Evolutionary conservation across 2,797 vertebrate genomes (phyloP), one percentile per base, ranked within the genome.

Genomic region (Pogoniulus pusillus): DNA sequence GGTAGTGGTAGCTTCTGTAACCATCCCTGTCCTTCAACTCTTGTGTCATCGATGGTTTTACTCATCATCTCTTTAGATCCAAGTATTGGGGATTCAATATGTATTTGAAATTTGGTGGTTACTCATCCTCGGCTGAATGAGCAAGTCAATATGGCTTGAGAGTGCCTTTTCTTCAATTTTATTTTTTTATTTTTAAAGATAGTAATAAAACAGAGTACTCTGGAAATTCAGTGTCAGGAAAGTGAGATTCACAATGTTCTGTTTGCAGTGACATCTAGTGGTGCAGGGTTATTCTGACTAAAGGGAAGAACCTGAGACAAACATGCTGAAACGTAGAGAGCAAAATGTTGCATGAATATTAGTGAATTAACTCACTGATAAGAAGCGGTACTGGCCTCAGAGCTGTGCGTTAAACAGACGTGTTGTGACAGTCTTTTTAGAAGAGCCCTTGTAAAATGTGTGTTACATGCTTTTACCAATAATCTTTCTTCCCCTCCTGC

Each of bases 201-300:
- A 41, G 3, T 51, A 43, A 30, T 45, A 18, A 43, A 79, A 57
- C 34, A 27, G 45, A 23, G 8, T 30, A 7, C 11, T 73, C 76
- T 69, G 70, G 76, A 87, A 85, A 79, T 74, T 32, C n/a, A 37
- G 37, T 53, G 6, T 24, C 62, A 47, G 39, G 45, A 68, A 54
- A 6, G 45, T 45, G 35, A 3, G 8, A 53, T n/a, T 85, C 4
- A 7, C 92, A 97, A 97, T 72, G 92, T 62, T 91, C 97, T 97
- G 97, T 93, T 97, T 94, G 37, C 77, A 97, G 94, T 95, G 97
- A 96, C 97, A 98, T 97, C 97, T 98, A 97, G 97, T 96, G 97
- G 97, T 74, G 18, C 9, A 64, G 17, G n/a, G 9, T 32, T 66
- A 94, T 66, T 75, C 45, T 58, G 47, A 13, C 63, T 49, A 4